phyloP scores from a whole-genome alignment of 23 tunicate species.

The Ciona savignyi region DNA sequence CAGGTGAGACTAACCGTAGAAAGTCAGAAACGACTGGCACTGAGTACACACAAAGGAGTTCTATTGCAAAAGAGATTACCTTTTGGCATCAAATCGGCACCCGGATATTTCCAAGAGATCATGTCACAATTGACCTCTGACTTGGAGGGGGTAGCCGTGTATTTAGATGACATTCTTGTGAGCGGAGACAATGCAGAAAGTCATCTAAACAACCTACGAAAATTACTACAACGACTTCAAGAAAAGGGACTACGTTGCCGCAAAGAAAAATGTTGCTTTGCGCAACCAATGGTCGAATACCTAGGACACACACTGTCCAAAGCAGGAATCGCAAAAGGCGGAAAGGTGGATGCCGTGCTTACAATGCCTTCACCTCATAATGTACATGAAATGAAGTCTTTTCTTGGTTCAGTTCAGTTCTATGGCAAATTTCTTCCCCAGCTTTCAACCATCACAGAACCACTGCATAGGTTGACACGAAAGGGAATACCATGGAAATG shows the following conservation, averaged over 20 bases:
- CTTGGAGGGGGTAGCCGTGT: neutral
- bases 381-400: neutral
- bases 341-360: neutral
- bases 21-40: conserved; percentile 17
- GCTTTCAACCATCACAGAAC: neutral
- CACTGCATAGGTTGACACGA: neutral
- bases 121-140: no score
- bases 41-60: conserved; percentile 22
- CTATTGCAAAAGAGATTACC: conserved; percentile 1
- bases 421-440: neutral
- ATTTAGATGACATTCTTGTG: conserved; percentile 1
- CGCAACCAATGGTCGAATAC: conserved; percentile 7
- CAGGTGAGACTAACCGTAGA: conserved; percentile 25
- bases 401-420: conserved; percentile 3
- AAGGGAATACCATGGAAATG: neutral
- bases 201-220: conserved; percentile 10
- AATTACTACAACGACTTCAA: conserved; percentile 1
- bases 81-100: neutral
- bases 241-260: no score
- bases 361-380: neutral
- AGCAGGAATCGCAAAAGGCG: neutral
- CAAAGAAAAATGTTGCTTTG: conserved; percentile 20
- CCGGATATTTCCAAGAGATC: neutral
- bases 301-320: neutral
- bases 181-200: neutral